Evolutionary conservation across 2,113 vertebrate genomes (phyloP).

Genomic region (Paramisgurnus dabryanus): DNA sequence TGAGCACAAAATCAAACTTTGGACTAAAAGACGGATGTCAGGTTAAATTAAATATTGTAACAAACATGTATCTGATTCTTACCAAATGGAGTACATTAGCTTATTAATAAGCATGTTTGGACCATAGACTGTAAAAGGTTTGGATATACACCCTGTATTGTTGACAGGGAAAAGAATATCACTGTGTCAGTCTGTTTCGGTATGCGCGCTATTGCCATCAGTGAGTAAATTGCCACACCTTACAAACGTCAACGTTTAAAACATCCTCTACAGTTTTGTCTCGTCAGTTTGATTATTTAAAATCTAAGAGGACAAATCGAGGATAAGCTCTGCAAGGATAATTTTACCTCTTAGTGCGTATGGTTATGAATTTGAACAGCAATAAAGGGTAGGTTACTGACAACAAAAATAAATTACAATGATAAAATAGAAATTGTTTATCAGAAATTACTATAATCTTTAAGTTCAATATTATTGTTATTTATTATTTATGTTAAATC

Average conservation of each 20-base stretch:
- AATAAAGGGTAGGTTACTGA: slow-evolving; percentile 6
- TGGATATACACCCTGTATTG: not conserved
- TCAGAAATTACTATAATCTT: not conserved
- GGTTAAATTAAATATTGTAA: not conserved
- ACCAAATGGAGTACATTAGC: not conserved
- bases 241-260: not conserved
- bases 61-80: not conserved
- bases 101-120: no score
- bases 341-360: not conserved
- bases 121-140: not conserved
- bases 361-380: slow-evolving; percentile 18
- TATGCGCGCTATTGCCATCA: not conserved
- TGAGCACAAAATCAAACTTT: not conserved
- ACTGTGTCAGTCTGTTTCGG: not conserved
- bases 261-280: not conserved
- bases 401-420: not conserved
- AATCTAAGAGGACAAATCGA: not conserved
- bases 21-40: not conserved
- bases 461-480: not conserved
- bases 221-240: slow-evolving; percentile 30
- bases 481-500: not conserved
- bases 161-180: not conserved
- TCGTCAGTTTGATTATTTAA: not conserved
- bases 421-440: not conserved
- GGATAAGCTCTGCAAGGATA: not conserved